Base-by-base conservation (phyloP, 2,888 invertebrate genomes). In the Vanessa cardui region DNA sequence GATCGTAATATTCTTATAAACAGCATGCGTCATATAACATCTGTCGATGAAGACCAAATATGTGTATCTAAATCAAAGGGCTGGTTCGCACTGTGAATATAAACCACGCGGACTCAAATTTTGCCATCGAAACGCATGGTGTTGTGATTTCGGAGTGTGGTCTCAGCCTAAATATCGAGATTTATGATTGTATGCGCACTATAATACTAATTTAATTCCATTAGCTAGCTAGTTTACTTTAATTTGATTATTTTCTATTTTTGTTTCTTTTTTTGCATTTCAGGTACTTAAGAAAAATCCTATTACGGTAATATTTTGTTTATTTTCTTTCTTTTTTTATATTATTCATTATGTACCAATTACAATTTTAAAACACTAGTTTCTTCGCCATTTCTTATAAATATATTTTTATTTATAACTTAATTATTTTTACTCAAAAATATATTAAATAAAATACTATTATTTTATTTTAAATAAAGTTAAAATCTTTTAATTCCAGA, bases 261-360 rank as follows among this genome's bases (percentile, higher is more conserved):
- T 31, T n/a, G n/a, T 64, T 66, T 68, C 44, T 62, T 59, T 2
- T 58, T 61, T 58, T 70, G 66, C 12, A 50, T 75, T 83, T 44
- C 86, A 86, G 87, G 81, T 82, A 72, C 79, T 79, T 59, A 84
- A 80, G 76, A 81, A 79, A 72, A 78, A 73, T 54, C 73, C 76
- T 63, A 72, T 72, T 39, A 60, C 58, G 83, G 86, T 87, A 82
- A 79, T 77, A 63, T 21, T 9, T 62, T 45, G n/a, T 58, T 56
- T n/a, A 20, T 58, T 64, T 12, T 61, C 9, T 49, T n/a, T 47
- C 58, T 52, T 18, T 49, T 12, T 46, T 21, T 58, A 56, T 58
- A 46, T 39, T 58, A 26, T 63, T 67, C 15, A 69, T 26, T 16
- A n/a, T n/a, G n/a, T n/a, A 20, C 1, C 0, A 39, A 12, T 39